Evolutionary conservation across 2,113 vertebrate species (phyloP).

Genomic region (Peromyscus polionotus): DNA sequence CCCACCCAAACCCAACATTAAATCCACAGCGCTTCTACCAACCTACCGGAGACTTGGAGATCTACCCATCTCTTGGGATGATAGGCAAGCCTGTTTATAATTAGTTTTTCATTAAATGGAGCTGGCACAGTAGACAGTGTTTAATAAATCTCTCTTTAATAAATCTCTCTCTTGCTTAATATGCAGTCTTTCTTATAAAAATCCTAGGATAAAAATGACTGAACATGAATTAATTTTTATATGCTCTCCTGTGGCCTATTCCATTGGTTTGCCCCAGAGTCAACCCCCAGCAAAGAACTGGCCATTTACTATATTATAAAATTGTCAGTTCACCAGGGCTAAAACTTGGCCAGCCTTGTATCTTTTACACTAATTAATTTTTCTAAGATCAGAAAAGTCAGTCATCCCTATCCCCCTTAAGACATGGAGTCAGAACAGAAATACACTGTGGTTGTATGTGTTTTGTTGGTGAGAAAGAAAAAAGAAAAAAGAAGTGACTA

Average conservation of each 20-base stretch:
- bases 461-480: background rate
- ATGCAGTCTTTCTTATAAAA: conserved; percentile 47
- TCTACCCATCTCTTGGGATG: conserved; percentile 64
- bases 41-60: conserved; percentile 61
- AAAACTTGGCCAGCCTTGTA: conserved; percentile 34
- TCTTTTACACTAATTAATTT: conserved; percentile 70
- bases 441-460: background rate
- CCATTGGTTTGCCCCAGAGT: background rate
- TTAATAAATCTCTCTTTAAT: conserved; percentile 72
- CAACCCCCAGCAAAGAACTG: background rate
- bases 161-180: conserved; percentile 60
- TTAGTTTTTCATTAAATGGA: conserved; percentile 68
- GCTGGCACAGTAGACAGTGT: conserved; percentile 53
- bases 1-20: conserved; percentile 57
- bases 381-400: conserved; percentile 64
- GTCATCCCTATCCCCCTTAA: background rate
- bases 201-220: conserved; percentile 43
- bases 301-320: conserved; percentile 24
- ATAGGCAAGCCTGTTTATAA: conserved; percentile 71
- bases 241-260: conserved; percentile 27
- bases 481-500: background rate
- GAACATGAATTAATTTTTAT: conserved; percentile 58
- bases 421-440: conserved; percentile 59
- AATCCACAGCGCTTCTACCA: conserved; percentile 68
- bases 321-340: background rate